A percentile compares a stretch with the other conserved stretches of the same genome.
Conservation (phyloP, 2,888 invertebrate genomes). For the Podabrus alpinus region DNA sequence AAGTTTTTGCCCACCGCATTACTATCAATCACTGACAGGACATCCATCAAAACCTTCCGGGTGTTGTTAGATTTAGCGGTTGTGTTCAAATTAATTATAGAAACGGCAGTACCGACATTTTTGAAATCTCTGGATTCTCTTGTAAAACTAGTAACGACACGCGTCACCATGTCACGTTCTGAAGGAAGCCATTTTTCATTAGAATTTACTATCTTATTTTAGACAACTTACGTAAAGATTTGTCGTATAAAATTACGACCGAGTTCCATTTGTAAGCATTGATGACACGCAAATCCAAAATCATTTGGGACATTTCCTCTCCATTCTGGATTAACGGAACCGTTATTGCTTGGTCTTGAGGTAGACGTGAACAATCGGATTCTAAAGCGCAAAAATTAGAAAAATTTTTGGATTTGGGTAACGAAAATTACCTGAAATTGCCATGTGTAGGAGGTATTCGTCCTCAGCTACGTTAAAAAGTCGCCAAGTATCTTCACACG, state of each 20-base stretch:
- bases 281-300: conserved; percentile 73
- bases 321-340: conserved; percentile 71
- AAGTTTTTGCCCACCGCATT: conserved; percentile 56
- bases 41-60: conserved; percentile 42
- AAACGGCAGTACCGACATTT: conserved; percentile 44
- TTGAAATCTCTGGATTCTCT: conserved; percentile 38
- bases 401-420: neutral
- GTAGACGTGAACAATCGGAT: conserved; percentile 77
- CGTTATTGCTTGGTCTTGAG: conserved; percentile 68
- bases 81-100: conserved; percentile 45
- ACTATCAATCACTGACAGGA: conserved; percentile 47
- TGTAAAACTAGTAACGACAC: conserved; percentile 66
- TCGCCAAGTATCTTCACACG: conserved; percentile 76
- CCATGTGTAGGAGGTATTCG: conserved; percentile 71
- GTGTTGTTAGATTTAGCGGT: conserved; percentile 39
- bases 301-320: conserved; percentile 76
- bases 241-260: conserved; percentile 73
- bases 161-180: conserved; percentile 69
- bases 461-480: conserved; percentile 66
- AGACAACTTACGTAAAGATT: conserved; percentile 66
- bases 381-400: conserved; percentile 55
- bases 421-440: conserved; percentile 63
- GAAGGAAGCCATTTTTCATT: conserved; percentile 28
- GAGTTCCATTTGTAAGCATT: conserved; percentile 73
- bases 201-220: neutral